Evolutionary conservation across 2,888 invertebrate species (phyloP).

Genomic region (Keiferia lycopersicella): DNA sequence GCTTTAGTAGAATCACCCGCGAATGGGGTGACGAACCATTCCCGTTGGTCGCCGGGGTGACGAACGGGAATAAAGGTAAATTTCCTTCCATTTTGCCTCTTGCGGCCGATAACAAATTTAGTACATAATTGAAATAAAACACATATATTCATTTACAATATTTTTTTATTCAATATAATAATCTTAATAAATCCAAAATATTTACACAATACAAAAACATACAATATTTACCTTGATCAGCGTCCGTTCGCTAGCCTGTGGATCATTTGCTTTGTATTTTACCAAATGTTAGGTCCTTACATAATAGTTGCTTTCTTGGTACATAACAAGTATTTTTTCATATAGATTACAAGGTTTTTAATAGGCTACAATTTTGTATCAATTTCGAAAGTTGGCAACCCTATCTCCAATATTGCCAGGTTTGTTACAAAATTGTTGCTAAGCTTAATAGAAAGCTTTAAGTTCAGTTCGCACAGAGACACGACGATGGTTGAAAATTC

Average conservation of each 20-base stretch:
- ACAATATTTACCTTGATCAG: slow-evolving; percentile 72
- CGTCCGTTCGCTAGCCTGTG: slow-evolving; percentile 57
- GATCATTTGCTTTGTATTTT: slow-evolving; percentile 8
- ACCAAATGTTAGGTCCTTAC: slow-evolving; percentile 12
- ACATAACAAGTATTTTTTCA: slow-evolving; percentile 14
- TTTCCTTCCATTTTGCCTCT: too few relatives aligned
- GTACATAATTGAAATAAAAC: slow-evolving; percentile 55
- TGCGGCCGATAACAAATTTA: too few relatives aligned
- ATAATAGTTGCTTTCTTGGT: slow-evolving; percentile 15
- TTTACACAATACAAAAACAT: slow-evolving; percentile 82
- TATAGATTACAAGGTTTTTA: slow-evolving; percentile 6
- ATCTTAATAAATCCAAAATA: slow-evolving; percentile 82
- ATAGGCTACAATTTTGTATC: slow-evolving; percentile 4
- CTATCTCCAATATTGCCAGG: slow-evolving; percentile 3
- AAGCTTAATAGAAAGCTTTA: background rate
- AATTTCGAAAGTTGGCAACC: background rate
- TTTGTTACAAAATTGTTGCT: slow-evolving; percentile 1
- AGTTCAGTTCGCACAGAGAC: too few relatives aligned
- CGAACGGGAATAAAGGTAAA: too few relatives aligned
- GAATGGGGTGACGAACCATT: too few relatives aligned
- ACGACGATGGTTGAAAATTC: too few relatives aligned
- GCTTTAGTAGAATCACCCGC: too few relatives aligned
- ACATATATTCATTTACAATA: slow-evolving; percentile 69
- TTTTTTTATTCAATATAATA: slow-evolving; percentile 82
- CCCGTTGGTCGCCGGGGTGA: too few relatives aligned